A percentile compares a stretch with the other conserved stretches of the same genome.
Conservation (phyloP, 2,888 invertebrate species). For the Drosophila algonquin region DNA sequence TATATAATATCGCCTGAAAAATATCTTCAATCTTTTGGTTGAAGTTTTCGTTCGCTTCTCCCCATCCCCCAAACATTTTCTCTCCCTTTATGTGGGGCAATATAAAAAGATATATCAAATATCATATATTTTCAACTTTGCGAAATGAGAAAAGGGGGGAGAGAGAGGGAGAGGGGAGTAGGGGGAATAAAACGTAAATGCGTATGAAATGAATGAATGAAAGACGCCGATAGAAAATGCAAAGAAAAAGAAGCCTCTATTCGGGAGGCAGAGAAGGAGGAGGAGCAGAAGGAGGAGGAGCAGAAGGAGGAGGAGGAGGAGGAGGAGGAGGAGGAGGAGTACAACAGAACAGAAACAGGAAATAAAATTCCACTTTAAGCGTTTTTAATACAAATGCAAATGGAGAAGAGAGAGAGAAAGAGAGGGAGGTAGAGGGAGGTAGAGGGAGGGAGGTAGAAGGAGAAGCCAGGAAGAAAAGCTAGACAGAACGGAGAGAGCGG, state of each 20-base stretch:
- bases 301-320: neutral
- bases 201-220: slow-evolving; percentile 67
- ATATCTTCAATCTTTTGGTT: too few species aligned
- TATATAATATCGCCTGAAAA: too few species aligned
- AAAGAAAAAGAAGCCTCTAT: neutral
- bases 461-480: neutral
- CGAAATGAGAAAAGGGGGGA: neutral
- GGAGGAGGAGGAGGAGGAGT: slow-evolving; percentile 38
- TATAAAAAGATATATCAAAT: slow-evolving; percentile 19
- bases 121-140: slow-evolving; percentile 10
- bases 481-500: neutral
- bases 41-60: neutral
- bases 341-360: slow-evolving; percentile 59
- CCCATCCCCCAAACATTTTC: slow-evolving; percentile 22
- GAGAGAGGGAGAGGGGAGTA: too few species aligned
- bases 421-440: neutral
- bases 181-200: slow-evolving; percentile 56
- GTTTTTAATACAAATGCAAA: slow-evolving; percentile 78
- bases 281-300: slow-evolving; percentile 25
- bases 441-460: neutral
- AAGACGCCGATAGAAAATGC: slow-evolving; percentile 51
- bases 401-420: slow-evolving; percentile 10
- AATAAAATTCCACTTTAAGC: slow-evolving; percentile 79
- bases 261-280: neutral
- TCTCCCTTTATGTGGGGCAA: slow-evolving; percentile 8